Evolutionary conservation across 1,140 invertebrate species (phyloP), one percentile per base, ranked within the genome.

Genomic region (Zaprionus ornatus): DNA sequence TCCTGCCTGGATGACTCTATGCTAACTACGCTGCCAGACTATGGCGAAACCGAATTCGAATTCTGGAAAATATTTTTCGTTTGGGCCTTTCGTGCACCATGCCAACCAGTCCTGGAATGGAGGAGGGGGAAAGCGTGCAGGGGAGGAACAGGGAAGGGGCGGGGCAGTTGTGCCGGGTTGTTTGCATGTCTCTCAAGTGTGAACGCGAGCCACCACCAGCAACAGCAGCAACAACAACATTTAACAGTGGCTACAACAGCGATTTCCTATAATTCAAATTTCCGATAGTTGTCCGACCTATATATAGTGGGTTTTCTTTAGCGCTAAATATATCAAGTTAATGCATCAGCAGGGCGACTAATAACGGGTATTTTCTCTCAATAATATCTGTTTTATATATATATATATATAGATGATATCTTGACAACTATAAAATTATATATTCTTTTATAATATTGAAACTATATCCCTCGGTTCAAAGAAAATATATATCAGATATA

Each of bases 71-170:
- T 88, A 79, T 74, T 83, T 91, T 91, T 91, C 77, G 90, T 82
- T 82, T 82, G 80, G 68, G 61, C 71, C 77, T 79, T 88, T 78
- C 79, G 82, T 91, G 85, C 90, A 91, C 90, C 90, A 91, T 91
- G 90, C 90, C 88, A 91, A 91, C 82, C 71, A 10, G 62, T 13
- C 52, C 48, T 37, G 42, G 40, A 37, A 45, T 17, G 3, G n/a
- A 9, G 23, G 61, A 7, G 23, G 17, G 40, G 23, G 32, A n/a
- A 52, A 15, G 25, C 10, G 56, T 10, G 54, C 3, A 21, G 15
- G 17, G 25, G 6, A n/a, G n/a, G 1, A 19, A 15, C 48, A 23
- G 50, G 19, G 23, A 15, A 23, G 56, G 32, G 56, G 7, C n/a
- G 15, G 13, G 42, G 2, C n/a, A 21, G 4, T 63, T 21, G 27